A percentile compares a stretch with the other conserved stretches of the same genome.
phyloP scores from a whole-genome alignment of 2,113 vertebrate genomes.

The Pungitius pungitius region DNA sequence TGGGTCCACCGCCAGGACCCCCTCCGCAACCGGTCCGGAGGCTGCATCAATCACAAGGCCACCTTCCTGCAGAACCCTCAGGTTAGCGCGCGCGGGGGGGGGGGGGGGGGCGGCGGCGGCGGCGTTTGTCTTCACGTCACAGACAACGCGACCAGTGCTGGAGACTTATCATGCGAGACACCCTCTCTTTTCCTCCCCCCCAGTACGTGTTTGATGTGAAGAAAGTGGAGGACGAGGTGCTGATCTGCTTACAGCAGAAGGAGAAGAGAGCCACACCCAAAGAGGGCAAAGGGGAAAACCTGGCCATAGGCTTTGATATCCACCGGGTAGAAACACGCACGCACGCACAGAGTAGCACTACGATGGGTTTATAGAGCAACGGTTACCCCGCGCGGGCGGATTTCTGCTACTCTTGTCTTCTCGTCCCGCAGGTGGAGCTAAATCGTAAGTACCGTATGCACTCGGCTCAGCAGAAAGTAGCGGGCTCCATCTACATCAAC shows the following conservation, averaged over 20 bases:
- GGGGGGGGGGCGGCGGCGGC: no score
- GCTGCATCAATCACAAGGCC: conserved; percentile 93
- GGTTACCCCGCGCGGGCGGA: background rate
- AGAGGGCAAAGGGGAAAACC: conserved; percentile 92
- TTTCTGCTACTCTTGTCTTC: background rate
- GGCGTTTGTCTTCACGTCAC: background rate
- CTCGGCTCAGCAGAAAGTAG: conserved; percentile 89
- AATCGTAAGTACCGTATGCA: conserved; percentile 96
- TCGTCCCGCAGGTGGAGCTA: conserved; percentile 87
- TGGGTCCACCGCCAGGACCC: conserved; percentile 88
- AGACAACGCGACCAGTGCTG: no score
- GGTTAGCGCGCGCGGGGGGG: no score
- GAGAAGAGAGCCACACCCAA: conserved; percentile 88
- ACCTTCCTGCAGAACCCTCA: conserved; percentile 98
- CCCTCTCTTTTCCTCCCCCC: conserved; percentile 12
- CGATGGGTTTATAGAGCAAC: background rate
- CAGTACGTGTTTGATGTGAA: conserved; percentile 96
- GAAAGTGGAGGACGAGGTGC: conserved; percentile 93
- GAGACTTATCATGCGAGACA: background rate
- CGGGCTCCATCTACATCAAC: conserved; percentile 96
- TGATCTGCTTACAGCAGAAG: conserved; percentile 94
- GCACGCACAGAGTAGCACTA: background rate
- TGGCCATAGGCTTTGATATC: conserved; percentile 96
- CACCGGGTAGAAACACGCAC: conserved; percentile 84
- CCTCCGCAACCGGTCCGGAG: conserved; percentile 87